Base-by-base conservation (phyloP, 2,113 vertebrate species). In the Trogon surrucura region DNA sequence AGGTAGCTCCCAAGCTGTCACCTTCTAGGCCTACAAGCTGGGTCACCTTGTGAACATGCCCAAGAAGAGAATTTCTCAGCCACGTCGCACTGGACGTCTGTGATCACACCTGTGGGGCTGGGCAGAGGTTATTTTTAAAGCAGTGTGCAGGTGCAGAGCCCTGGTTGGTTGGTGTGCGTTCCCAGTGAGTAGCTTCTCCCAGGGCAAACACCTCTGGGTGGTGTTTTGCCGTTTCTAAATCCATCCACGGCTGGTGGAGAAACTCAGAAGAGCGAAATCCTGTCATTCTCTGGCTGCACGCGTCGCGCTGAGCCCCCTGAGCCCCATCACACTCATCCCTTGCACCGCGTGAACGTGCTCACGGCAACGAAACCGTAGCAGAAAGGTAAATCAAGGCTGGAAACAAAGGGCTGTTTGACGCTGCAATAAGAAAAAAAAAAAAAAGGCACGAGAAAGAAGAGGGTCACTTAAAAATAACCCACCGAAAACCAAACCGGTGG, bases 101-200 rank as follows among this genome's bases (percentile, higher is more conserved):
- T 3, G 61, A 13, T 44, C 11, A 0, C 1, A 1, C 53, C 19
- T 2, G 1, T 27, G 34, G 70, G 58, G 58, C 53, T 1, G 2
- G 25, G 32, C 61, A 78, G 74, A 45, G 58, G 41, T 18, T n/a
- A 1, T 66, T 60, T 80, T 36, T n/a, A 34, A 27, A 64, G 36
- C 27, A 3, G 22, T 19, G 12, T 32, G 30, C n/a, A 70, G 27
- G 16, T 66, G 47, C 60, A 70, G 38, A 92, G 47, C 56, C 36
- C 25, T 19, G 0, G 4, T 25, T n/a, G 25, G 21, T 80, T 51
- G 36, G 6, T 29, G n/a, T 41, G 57, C 30, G 29, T 29, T 88
- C 65, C 53, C 48, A 34, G 0, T 47, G 34, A 64, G 70, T 13
- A 34, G 23, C 75, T 80, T 3, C 30, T 58, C 4, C 10, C 1